A percentile compares a stretch with the other conserved stretches of the same genome.
These are phyloP conservation scores for Drosophila helvetica DNA, from an alignment of 2,888 invertebrate genomes.

Conservation along the genomic window DNA sequence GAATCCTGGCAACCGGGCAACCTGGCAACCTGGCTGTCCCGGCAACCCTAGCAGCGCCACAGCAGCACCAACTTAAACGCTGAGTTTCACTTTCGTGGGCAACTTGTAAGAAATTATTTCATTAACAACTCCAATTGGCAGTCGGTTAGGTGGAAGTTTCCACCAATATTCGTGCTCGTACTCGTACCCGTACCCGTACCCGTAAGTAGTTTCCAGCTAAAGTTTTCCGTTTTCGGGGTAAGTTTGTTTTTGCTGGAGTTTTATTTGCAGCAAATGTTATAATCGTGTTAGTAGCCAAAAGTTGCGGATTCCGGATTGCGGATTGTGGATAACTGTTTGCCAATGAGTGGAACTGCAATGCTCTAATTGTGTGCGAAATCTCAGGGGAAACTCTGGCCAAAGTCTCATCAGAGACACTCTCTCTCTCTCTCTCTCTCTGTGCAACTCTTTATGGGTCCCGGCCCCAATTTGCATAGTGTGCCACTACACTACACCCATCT, in stretches of 20 bases:
- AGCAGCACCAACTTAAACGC: slow-evolving; percentile 58
- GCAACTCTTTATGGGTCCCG: slow-evolving; percentile 43
- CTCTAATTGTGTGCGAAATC: slow-evolving; percentile 46
- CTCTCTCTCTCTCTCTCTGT: slow-evolving; percentile 20
- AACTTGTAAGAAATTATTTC: slow-evolving; percentile 71
- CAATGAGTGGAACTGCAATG: slow-evolving; percentile 51
- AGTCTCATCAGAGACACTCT: neutral
- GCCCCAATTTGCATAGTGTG: slow-evolving; percentile 64
- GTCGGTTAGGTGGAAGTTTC: slow-evolving; percentile 61
- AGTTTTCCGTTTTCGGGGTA: slow-evolving; percentile 49
- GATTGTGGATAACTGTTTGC: slow-evolving; percentile 69
- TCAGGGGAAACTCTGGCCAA: neutral
- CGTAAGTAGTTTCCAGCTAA: slow-evolving; percentile 26
- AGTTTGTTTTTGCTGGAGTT: slow-evolving; percentile 40
- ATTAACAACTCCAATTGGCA: slow-evolving; percentile 75
- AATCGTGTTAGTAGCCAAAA: slow-evolving; percentile 73
- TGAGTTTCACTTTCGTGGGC: slow-evolving; percentile 69
- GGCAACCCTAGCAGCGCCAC: no score
- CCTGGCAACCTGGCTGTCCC: no score
- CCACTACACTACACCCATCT: slow-evolving; percentile 3
- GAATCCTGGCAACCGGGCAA: slow-evolving; percentile 1
- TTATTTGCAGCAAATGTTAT: slow-evolving; percentile 67
- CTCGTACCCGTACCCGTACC: slow-evolving; percentile 1
- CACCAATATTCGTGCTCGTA: neutral
- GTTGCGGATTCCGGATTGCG: slow-evolving; percentile 42